Evolutionary conservation across 1,140 invertebrate species (phyloP).

Genomic region (Tenebrio molitor): DNA sequence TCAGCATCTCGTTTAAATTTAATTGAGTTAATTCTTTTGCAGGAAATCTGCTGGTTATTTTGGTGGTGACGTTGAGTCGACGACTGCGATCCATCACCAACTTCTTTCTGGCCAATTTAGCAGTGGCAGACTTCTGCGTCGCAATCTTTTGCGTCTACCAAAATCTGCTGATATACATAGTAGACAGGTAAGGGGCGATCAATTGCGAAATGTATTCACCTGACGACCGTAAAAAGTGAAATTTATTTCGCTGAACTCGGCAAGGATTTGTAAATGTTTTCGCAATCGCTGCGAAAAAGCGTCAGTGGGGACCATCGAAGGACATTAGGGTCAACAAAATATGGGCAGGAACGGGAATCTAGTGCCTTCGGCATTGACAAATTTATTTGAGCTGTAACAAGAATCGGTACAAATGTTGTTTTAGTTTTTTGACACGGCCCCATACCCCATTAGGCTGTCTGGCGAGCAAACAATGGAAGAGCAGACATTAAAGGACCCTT

Average conservation of each 20-base stretch:
- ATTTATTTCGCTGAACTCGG: background rate
- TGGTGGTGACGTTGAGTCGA: conserved; percentile 83
- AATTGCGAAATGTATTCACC: background rate
- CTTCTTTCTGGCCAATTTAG: conserved; percentile 87
- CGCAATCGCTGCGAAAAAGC: too few species aligned
- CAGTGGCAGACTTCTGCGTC: conserved; percentile 87
- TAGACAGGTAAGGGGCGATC: conserved; percentile 72
- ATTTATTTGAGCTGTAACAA: background rate
- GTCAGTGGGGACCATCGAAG: too few species aligned
- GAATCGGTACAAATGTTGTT: background rate
- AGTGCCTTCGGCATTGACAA: background rate
- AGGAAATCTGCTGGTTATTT: conserved; percentile 87
- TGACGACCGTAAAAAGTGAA: background rate
- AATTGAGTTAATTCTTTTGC: conserved; percentile 61
- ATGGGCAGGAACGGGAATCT: too few species aligned
- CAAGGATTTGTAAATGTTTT: too few species aligned
- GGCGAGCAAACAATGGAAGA: too few species aligned
- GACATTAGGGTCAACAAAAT: too few species aligned
- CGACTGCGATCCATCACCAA: conserved; percentile 86
- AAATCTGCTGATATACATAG: conserved; percentile 83
- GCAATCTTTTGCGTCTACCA: conserved; percentile 90
- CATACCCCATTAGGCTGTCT: too few species aligned
- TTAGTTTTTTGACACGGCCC: background rate
- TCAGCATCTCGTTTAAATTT: background rate
- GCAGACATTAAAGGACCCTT: too few species aligned